Evolutionary conservation across 1,140 invertebrate species (phyloP).

Genomic region (Leptopilina clavipes): DNA sequence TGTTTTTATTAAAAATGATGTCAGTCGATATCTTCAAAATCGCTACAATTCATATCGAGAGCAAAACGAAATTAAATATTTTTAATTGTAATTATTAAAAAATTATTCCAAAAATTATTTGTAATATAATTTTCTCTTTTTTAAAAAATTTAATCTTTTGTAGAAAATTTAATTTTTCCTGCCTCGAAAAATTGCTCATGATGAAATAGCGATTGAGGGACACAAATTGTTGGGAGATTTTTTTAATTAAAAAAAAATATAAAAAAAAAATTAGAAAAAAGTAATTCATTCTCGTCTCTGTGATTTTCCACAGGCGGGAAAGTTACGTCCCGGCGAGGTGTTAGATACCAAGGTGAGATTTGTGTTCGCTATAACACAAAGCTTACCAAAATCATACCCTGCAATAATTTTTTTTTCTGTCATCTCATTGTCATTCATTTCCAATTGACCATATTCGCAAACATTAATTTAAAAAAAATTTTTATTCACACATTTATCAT

Average conservation of each 20-base stretch:
- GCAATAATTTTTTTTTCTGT: slow-evolving; percentile 47
- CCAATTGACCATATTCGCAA: slow-evolving; percentile 36
- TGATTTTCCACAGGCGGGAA: slow-evolving; percentile 79
- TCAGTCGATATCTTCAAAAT: background rate
- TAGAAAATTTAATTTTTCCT: background rate
- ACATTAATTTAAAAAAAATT: background rate
- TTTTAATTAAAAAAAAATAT: no score
- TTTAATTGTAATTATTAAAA: no score
- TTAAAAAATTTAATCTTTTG: background rate
- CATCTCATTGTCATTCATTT: slow-evolving; percentile 39
- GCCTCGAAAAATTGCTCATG: no score
- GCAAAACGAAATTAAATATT: background rate
- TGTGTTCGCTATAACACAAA: slow-evolving; percentile 80
- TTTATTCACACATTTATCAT: background rate
- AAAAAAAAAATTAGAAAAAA: background rate
- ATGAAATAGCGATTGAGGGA: background rate
- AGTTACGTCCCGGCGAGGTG: slow-evolving; percentile 86
- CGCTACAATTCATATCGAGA: background rate
- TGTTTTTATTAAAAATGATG: background rate
- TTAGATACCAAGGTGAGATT: slow-evolving; percentile 86
- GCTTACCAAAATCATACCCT: slow-evolving; percentile 74
- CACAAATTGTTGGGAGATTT: background rate
- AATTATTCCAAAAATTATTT: no score
- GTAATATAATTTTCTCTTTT: no score
- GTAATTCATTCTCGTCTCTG: slow-evolving; percentile 62